phyloP scores from a whole-genome alignment of 2,113 vertebrate species.

The Nannobrachium achirus region DNA sequence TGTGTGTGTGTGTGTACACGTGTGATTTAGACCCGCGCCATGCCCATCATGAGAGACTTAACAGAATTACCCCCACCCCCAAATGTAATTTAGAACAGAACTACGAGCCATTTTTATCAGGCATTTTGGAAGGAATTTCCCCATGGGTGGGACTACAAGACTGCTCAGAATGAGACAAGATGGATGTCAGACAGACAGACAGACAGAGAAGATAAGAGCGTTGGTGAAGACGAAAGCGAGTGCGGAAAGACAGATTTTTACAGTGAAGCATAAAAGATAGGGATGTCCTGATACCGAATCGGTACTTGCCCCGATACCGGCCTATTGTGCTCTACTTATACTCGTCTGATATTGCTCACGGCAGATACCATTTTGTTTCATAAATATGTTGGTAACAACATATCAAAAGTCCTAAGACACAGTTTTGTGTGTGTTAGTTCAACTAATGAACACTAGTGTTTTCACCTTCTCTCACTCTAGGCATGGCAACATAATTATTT shows the following conservation, averaged over 20 bases:
- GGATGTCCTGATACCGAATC: no score
- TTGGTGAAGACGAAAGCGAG: no score
- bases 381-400: no score
- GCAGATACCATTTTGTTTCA: no score
- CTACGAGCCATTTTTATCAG: conserved; percentile 52
- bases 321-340: no score
- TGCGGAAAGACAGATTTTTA: neutral
- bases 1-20: conserved; percentile 36
- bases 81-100: conserved; percentile 66
- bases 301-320: no score
- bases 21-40: neutral
- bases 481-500: no score
- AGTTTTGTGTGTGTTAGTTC: no score
- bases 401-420: no score
- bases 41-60: conserved; percentile 27
- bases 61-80: conserved; percentile 57
- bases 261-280: neutral
- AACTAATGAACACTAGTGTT: no score
- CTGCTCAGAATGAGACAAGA: conserved; percentile 36
- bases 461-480: no score
- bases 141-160: conserved; percentile 28
- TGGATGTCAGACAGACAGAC: conserved; percentile 4
- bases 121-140: conserved; percentile 61
- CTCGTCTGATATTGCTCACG: no score
- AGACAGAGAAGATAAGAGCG: neutral